Base-by-base conservation (phyloP, 2,113 vertebrate species). In the Corydoras maculifer region DNA sequence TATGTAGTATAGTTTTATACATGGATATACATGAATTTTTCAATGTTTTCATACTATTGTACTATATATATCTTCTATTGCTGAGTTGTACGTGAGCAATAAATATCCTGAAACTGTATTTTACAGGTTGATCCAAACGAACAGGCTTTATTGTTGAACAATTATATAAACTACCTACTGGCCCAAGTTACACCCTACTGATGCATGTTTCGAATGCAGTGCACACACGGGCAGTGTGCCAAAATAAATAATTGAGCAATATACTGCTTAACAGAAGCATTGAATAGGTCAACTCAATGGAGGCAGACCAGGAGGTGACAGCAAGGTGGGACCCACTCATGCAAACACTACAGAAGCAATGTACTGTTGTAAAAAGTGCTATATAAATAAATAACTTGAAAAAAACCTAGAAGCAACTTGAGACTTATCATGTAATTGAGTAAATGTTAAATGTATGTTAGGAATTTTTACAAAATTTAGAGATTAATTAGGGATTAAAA, bases 171-270 rank as follows among this genome's bases (percentile, higher is more conserved):
- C 51, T 59, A 60, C 57, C 13, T 43, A 9, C n/a, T 53, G 59
- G 3, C 60, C 53, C 31, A 50, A 30, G 35, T 54, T 73, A n/a
- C 53, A 57, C 3, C 31, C 51, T 35, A 25, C 76, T 67, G 9
- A 73, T 81, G 78, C 58, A 55, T 80, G 79, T 74, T 82, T 79
- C 75, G 78, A 85, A 82, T 80, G 77, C 81, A 79, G 73, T 78
- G 81, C 84, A 86, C 84, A 86, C 81, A 86, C 70, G 30, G 86
- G 82, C 83, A 58, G 55, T 70, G 31, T 65, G 82, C 85, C 85
- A 88, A 90, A 86, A 84, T 76, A 89, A 90, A 89, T 86, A 90
- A 87, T 89, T 78, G 82, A 85, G 84, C 80, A 74, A 79, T 80
- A 78, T 80, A 73, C 83, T 78, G 81, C 81, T 79, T 86, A 89